phyloP scores from a whole-genome alignment of 2,888 invertebrate species.

The Sepioteuthis lessoniana region DNA sequence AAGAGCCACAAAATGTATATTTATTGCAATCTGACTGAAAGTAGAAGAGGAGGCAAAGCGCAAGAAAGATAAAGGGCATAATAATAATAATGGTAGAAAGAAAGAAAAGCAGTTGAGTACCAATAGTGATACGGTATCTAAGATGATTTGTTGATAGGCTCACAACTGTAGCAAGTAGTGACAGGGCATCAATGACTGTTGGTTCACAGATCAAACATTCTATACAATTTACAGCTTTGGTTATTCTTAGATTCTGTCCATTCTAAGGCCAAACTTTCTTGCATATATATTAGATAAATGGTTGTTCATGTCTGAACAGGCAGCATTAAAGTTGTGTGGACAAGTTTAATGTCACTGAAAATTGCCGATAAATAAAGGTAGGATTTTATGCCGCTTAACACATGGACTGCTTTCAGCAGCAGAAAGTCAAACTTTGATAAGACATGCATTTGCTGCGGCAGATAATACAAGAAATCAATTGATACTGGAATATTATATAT shows the following conservation, averaged over 20 bases:
- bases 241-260: not conserved
- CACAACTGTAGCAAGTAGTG: not conserved
- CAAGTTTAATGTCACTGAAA: not conserved
- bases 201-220: not conserved
- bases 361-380: constrained; percentile 33
- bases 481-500: not conserved
- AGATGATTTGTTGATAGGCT: constrained; percentile 4
- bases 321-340: not conserved
- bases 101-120: not conserved
- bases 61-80: not conserved
- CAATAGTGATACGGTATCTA: not conserved
- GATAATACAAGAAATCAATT: not conserved
- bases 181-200: not conserved
- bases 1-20: not conserved
- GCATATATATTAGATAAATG: not conserved
- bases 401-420: not conserved
- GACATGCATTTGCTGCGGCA: not conserved
- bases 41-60: not conserved
- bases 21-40: not conserved
- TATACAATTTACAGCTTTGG: not conserved
- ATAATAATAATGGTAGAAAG: not conserved
- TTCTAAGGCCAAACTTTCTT: not conserved
- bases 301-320: constrained; percentile 20
- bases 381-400: not conserved
- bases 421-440: not conserved